phyloP scores from a whole-genome alignment of 2,797 vertebrate genomes.

The Cetoscarus ocellatus region DNA sequence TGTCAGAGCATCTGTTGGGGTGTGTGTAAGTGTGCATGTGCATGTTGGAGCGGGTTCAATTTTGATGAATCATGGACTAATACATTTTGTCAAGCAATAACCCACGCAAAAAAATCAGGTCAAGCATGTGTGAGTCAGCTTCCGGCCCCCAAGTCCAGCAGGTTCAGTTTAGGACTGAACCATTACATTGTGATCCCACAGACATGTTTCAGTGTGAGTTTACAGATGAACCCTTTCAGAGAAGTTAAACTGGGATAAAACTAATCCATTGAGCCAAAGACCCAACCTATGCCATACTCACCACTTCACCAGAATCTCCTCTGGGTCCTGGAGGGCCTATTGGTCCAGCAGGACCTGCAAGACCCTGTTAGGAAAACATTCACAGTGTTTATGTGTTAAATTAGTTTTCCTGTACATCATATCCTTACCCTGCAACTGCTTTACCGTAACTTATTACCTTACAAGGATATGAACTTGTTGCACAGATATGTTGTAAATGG shows the following conservation, averaged over 20 bases:
- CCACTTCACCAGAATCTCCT: conserved; percentile 90
- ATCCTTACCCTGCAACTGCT: background rate
- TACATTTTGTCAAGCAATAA: conserved; percentile 16
- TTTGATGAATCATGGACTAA: conserved; percentile 40
- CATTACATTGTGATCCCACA: conserved; percentile 32
- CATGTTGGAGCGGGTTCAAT: conserved; percentile 23
- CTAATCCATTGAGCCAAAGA: conserved; percentile 1
- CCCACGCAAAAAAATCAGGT: conserved; percentile 52
- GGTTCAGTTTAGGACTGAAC: conserved; percentile 37
- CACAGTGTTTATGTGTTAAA: background rate
- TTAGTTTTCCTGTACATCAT: background rate
- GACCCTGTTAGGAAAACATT: conserved; percentile 81
- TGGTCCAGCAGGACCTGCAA: conserved; percentile 86
- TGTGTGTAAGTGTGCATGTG: background rate
- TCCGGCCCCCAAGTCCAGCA: conserved; percentile 37
- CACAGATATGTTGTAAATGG: background rate
- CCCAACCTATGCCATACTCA: conserved; percentile 67
- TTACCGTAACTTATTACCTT: background rate
- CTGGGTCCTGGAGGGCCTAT: conserved; percentile 87
- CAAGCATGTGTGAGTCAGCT: conserved; percentile 55
- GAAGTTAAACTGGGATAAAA: conserved; percentile 38
- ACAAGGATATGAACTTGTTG: background rate
- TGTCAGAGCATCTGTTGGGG: conserved; percentile 34
- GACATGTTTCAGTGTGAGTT: conserved; percentile 36
- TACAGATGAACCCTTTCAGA: conserved; percentile 11